Conservation (phyloP, 2,113 vertebrate genomes). For the Echinops telfairi region DNA sequence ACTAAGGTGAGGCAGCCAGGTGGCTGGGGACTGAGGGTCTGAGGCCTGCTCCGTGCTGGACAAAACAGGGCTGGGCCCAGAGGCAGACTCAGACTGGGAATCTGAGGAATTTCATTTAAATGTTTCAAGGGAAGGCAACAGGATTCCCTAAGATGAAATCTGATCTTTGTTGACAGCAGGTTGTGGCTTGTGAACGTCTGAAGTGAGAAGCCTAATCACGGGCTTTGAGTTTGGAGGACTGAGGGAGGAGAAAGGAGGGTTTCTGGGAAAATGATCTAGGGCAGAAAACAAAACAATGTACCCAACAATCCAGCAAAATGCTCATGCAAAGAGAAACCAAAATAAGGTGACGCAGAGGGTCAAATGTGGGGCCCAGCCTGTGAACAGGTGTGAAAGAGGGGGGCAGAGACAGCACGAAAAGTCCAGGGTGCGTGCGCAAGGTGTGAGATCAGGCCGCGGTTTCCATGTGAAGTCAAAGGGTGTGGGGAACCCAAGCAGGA, state of each 20-base stretch:
- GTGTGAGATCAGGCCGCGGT: constrained; percentile 66
- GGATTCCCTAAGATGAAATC: constrained; percentile 19
- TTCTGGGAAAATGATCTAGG: not conserved
- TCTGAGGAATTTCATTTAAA: not conserved
- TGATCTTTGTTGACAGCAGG: not conserved
- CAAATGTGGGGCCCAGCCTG: not conserved
- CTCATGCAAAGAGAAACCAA: not conserved
- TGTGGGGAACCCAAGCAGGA: constrained; percentile 76
- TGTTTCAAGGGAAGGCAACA: constrained; percentile 18
- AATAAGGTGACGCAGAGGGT: not conserved
- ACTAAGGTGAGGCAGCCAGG: not conserved
- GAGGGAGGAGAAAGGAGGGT: constrained; percentile 25
- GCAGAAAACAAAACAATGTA: constrained; percentile 23
- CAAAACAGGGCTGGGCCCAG: not conserved
- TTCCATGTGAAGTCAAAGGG: constrained; percentile 72
- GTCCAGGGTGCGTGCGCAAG: constrained; percentile 64
- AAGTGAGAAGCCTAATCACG: constrained; percentile 11
- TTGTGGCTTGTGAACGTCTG: not conserved
- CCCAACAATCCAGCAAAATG: not conserved
- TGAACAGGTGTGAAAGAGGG: not conserved
- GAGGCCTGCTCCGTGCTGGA: not conserved
- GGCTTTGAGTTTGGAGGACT: not conserved
- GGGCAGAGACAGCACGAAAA: constrained; percentile 55
- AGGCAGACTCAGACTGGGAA: not conserved
- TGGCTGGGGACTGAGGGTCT: not conserved